Percentiles rank a stretch among this genome's conserved stretches.
Evolutionary conservation across 2,888 invertebrate species (phyloP).

Genomic region (Eilema depressum): DNA sequence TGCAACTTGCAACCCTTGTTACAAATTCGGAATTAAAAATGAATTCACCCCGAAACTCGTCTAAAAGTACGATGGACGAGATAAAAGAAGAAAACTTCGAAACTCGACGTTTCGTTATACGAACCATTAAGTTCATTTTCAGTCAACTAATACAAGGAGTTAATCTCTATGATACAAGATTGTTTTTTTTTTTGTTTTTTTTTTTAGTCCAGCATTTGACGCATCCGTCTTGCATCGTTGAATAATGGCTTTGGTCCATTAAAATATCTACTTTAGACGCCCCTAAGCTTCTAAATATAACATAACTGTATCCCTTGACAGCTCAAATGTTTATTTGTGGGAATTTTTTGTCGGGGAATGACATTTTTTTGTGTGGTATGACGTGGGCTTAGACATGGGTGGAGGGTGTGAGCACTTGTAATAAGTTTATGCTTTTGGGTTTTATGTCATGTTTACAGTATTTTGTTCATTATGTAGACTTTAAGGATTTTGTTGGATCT

Average conservation of each 20-base stretch:
- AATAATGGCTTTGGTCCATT: constrained; percentile 77
- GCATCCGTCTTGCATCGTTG: constrained; percentile 75
- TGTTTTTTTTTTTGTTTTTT: constrained; percentile 66
- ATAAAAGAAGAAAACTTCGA: constrained; percentile 59
- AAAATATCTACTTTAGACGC: constrained; percentile 71
- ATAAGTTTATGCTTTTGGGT: constrained; percentile 42
- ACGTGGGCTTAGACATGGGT: constrained; percentile 51
- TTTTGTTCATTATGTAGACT: constrained; percentile 38
- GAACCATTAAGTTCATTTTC: constrained; percentile 64
- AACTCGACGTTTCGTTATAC: constrained; percentile 67
- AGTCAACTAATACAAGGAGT: constrained; percentile 55
- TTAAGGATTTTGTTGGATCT: constrained; percentile 36
- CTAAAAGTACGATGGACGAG: constrained; percentile 54
- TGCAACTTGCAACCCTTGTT: constrained; percentile 18
- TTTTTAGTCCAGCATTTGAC: constrained; percentile 63
- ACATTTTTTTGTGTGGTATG: constrained; percentile 53
- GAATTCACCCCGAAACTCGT: constrained; percentile 52
- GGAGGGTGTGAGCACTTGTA: constrained; percentile 36
- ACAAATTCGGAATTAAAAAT: constrained; percentile 60
- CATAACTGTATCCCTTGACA: constrained; percentile 65
- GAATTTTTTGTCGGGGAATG: constrained; percentile 62
- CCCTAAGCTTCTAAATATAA: constrained; percentile 76
- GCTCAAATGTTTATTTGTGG: constrained; percentile 76
- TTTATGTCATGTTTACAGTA: constrained; percentile 39
- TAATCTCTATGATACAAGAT: constrained; percentile 61